Conservation (phyloP, 30 jellyfish, hydroid and myxozoan species). For the Phacellophora camtschatica region DNA sequence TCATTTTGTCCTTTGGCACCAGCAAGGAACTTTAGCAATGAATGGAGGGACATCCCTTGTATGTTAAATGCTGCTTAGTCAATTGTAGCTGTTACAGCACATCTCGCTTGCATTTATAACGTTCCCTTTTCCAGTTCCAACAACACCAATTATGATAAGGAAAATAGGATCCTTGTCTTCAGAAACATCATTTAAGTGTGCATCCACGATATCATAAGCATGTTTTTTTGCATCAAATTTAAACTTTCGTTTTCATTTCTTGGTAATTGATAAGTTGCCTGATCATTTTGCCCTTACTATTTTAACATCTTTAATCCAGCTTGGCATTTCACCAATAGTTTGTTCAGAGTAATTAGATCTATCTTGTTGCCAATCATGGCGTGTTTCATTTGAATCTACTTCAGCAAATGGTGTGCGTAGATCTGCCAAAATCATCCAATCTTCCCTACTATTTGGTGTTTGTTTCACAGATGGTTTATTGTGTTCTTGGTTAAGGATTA, state of each 20-base stretch:
- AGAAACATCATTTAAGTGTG: not conserved
- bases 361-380: not conserved
- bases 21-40: not conserved
- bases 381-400: not conserved
- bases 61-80: constrained; percentile 28
- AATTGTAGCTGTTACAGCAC: not conserved
- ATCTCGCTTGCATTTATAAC: not conserved
- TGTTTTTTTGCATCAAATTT: not conserved
- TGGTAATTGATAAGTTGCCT: not conserved
- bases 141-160: constrained; percentile 5
- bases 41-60: constrained; percentile 15
- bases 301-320: not conserved
- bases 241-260: not conserved
- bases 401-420: not conserved
- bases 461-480: not conserved
- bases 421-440: constrained; percentile 6
- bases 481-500: not conserved
- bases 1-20: not conserved
- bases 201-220: not conserved
- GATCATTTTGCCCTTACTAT: not conserved
- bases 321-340: constrained; percentile 24
- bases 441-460: not conserved
- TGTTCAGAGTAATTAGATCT: not conserved
- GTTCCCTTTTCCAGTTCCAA: constrained; percentile 18
- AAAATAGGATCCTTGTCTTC: not conserved